A percentile compares a stretch with the other conserved stretches of the same genome.
Conservation (phyloP, 1,140 invertebrate species). For the Magallana ariakensis region DNA sequence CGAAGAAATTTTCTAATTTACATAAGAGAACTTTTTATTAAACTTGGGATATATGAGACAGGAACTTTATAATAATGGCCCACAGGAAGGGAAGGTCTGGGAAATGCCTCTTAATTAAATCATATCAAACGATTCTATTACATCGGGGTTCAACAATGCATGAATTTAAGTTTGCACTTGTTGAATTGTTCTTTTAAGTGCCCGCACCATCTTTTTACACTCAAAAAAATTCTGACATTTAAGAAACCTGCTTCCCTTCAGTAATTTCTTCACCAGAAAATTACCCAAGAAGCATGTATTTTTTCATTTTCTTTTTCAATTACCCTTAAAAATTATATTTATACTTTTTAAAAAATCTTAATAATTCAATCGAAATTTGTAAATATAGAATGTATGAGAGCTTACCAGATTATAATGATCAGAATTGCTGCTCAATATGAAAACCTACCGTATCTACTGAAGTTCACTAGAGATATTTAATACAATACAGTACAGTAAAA, state of each 20-base stretch:
- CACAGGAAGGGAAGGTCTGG: constrained; percentile 8
- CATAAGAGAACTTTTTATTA: not conserved
- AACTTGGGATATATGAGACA: constrained; percentile 13
- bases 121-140: constrained; percentile 26
- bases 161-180: not conserved
- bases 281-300: too few relatives aligned
- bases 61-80: constrained; percentile 16
- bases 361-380: not conserved
- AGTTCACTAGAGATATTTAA: too few relatives aligned
- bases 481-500: too few relatives aligned
- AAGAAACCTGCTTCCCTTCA: not conserved
- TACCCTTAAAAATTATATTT: too few relatives aligned
- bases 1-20: not conserved
- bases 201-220: not conserved
- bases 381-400: not conserved
- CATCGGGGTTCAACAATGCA: constrained; percentile 12
- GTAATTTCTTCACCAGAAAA: not conserved
- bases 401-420: not conserved
- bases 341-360: too few relatives aligned
- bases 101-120: constrained; percentile 34
- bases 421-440: too few relatives aligned
- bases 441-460: too few relatives aligned
- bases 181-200: not conserved
- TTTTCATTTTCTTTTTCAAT: too few relatives aligned
- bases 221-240: not conserved